Percentiles rank a stretch among this genome's conserved stretches.
These are phyloP conservation scores for Hybognathus amarus DNA, from an alignment of 2,797 vertebrate genomes.

Conservation along the genomic window DNA sequence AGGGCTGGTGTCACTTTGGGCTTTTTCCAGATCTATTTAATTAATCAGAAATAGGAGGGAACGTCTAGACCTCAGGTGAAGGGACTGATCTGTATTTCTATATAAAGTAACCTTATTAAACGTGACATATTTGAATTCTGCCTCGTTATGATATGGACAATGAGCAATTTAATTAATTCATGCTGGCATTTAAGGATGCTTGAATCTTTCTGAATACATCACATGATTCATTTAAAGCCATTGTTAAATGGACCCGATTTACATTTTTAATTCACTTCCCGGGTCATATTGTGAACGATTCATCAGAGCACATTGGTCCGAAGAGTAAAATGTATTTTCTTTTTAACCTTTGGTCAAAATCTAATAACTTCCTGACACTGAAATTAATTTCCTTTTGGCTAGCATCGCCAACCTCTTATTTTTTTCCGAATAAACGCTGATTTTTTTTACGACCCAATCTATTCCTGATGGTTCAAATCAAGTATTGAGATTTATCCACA, in stretches of 20 bases:
- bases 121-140: neutral
- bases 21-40: slow-evolving; percentile 22
- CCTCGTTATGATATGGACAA: neutral
- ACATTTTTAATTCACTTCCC: neutral
- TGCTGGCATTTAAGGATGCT: neutral
- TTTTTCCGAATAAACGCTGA: neutral
- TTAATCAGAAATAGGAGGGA: slow-evolving; percentile 7
- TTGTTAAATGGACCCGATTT: neutral
- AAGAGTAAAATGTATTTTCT: neutral
- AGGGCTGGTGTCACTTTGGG: slow-evolving; percentile 15
- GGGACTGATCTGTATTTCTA: neutral
- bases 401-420: neutral
- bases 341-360: neutral
- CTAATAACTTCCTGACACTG: neutral
- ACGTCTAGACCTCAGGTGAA: neutral
- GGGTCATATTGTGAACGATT: neutral
- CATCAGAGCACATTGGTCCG: neutral
- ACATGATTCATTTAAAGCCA: neutral
- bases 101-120: slow-evolving; percentile 17
- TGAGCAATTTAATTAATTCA: slow-evolving; percentile 5
- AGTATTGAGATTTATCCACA: neutral
- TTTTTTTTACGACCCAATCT: neutral
- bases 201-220: neutral
- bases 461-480: neutral
- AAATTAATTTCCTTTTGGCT: neutral